Evolutionary conservation across 2,113 vertebrate species (phyloP).

Genomic region (Lamprotornis superbus): DNA sequence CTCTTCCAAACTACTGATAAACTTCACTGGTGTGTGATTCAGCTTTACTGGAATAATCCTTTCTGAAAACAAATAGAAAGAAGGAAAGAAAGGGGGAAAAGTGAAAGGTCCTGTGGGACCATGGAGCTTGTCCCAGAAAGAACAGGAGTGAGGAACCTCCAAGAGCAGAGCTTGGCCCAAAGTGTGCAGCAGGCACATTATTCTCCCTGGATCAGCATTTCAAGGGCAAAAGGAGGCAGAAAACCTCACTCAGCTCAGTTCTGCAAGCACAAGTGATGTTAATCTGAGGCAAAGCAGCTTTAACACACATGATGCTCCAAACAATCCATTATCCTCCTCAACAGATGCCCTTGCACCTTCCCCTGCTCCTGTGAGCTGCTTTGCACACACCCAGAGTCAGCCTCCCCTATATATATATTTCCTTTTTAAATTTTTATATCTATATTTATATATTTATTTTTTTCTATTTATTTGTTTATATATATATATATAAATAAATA

Average conservation of each 20-base stretch:
- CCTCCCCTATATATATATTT: neutral
- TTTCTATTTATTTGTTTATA: too few relatives aligned
- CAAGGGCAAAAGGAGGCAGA: neutral
- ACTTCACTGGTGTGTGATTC: neutral
- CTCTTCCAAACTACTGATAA: neutral
- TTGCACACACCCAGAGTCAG: neutral
- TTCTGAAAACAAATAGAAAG: neutral
- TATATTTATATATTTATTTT: too few relatives aligned
- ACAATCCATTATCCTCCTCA: neutral
- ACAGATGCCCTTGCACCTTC: fast-evolving
- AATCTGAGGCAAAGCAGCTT: neutral
- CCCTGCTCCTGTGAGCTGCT: neutral
- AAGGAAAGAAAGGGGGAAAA: neutral
- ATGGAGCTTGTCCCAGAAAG: too few relatives aligned
- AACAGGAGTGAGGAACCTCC: neutral
- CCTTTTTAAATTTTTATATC: too few relatives aligned
- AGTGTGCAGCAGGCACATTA: fast-evolving
- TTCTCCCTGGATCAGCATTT: neutral
- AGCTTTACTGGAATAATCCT: neutral
- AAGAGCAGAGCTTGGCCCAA: neutral
- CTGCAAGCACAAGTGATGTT: neutral
- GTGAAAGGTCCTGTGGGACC: neutral
- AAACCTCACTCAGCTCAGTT: neutral
- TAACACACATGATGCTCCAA: neutral
- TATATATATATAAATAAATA: too few relatives aligned